A percentile compares a stretch with the other conserved stretches of the same genome.
Evolutionary conservation across 2,888 invertebrate genomes (phyloP).

Genomic region (Villa cingulata): DNA sequence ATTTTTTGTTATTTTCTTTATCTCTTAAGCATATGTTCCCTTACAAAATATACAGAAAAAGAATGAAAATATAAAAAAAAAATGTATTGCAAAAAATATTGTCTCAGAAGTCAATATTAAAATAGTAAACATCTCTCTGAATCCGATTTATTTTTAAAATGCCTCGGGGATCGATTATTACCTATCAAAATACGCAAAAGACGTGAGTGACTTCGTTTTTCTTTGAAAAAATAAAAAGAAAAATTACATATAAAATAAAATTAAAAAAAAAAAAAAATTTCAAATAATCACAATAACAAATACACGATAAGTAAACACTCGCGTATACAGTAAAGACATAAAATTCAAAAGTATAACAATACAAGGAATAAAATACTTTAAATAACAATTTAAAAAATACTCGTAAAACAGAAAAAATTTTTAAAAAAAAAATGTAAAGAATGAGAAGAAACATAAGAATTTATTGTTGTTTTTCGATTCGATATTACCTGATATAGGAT

Average conservation of each 20-base stretch:
- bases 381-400: background rate
- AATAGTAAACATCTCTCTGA: background rate
- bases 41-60: too few relatives aligned
- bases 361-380: too few relatives aligned
- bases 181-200: conserved; percentile 10
- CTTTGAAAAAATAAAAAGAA: background rate
- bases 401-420: background rate
- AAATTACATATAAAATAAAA: too few relatives aligned
- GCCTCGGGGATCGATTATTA: conserved; percentile 16
- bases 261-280: too few relatives aligned
- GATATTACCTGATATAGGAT: conserved; percentile 5
- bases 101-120: too few relatives aligned
- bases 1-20: background rate
- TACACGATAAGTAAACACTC: too few relatives aligned
- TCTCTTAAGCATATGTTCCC: background rate
- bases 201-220: conserved; percentile 3
- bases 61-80: too few relatives aligned
- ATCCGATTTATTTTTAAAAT: conserved; percentile 16
- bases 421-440: background rate
- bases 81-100: too few relatives aligned
- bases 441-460: background rate
- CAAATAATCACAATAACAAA: too few relatives aligned
- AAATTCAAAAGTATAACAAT: too few relatives aligned
- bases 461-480: conserved; percentile 7
- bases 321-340: too few relatives aligned